Percentiles rank a stretch among this genome's conserved stretches.
Evolutionary conservation across 1,140 invertebrate species (phyloP).

Genomic region (Drosophila santomea): DNA sequence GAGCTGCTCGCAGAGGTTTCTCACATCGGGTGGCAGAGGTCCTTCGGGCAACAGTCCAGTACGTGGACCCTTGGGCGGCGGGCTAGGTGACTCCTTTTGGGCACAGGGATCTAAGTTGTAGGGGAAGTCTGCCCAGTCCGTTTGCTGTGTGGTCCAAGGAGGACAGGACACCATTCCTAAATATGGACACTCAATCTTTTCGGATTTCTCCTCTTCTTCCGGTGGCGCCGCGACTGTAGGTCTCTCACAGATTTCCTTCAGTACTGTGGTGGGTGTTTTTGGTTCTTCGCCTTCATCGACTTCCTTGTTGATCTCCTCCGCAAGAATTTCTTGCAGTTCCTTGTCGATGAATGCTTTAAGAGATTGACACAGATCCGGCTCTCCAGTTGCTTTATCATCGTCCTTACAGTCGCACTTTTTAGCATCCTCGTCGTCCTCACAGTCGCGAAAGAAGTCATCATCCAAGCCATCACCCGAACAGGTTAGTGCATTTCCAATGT

Average conservation of each 20-base stretch:
- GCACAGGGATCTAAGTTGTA: conserved; percentile 9
- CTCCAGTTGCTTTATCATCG: background rate
- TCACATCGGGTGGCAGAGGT: conserved; percentile 16
- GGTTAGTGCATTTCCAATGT: background rate
- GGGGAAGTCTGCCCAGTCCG: conserved; percentile 2
- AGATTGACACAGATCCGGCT: background rate
- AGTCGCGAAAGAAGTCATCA: conserved; percentile 13
- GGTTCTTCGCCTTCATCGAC: background rate
- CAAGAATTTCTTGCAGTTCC: conserved; percentile 6
- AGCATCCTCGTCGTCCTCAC: background rate
- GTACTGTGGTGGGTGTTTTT: background rate
- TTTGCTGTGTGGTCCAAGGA: conserved; percentile 6
- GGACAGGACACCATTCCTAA: conserved; percentile 4
- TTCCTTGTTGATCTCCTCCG: background rate
- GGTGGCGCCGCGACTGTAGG: background rate
- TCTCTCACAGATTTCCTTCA: conserved; percentile 18
- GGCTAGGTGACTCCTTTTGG: background rate
- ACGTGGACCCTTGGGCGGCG: background rate
- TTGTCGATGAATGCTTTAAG: conserved; percentile 10
- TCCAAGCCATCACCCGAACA: conserved; percentile 2
- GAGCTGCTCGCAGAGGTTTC: conserved; percentile 28
- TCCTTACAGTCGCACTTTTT: background rate
- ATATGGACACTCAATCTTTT: conserved; percentile 1
- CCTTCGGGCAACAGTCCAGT: conserved; percentile 7
- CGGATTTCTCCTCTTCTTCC: background rate